Conservation (phyloP, 2,113 vertebrate genomes). For the Ictalurus punctatus region DNA sequence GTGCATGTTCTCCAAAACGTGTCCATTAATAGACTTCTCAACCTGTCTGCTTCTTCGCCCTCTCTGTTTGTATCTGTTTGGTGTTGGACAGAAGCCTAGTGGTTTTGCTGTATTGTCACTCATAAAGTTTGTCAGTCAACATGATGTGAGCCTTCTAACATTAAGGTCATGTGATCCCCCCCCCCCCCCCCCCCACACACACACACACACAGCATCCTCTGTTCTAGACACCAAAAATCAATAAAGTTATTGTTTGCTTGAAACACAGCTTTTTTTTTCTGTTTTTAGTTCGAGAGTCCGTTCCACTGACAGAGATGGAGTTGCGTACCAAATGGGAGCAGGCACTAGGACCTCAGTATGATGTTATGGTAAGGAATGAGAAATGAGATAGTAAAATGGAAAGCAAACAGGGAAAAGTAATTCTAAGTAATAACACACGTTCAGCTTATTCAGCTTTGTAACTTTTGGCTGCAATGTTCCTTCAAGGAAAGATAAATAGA, state of each 20-base stretch:
- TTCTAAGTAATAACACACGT: slow-evolving; percentile 18
- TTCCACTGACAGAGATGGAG: slow-evolving; percentile 67
- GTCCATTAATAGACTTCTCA: not conserved
- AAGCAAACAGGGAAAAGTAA: not conserved
- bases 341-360: slow-evolving; percentile 84
- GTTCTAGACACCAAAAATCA: slow-evolving; percentile 17
- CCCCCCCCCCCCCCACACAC: not conserved
- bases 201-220: not conserved
- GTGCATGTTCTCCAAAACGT: not conserved
- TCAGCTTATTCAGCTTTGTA: not conserved
- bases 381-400: slow-evolving; percentile 1
- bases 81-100: slow-evolving; percentile 2
- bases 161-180: slow-evolving; percentile 1
- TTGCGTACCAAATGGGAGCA: slow-evolving; percentile 88
- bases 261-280: slow-evolving; percentile 39
- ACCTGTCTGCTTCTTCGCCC: not conserved
- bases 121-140: slow-evolving; percentile 36
- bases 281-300: slow-evolving; percentile 61
- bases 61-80: not conserved
- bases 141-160: slow-evolving; percentile 25
- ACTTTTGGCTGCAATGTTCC: not conserved
- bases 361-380: slow-evolving; percentile 83
- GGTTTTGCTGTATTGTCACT: slow-evolving; percentile 37
- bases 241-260: slow-evolving; percentile 40
- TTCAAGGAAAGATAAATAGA: not conserved